Base-by-base conservation (phyloP, 2,113 vertebrate species). In the Indicator indicator region DNA sequence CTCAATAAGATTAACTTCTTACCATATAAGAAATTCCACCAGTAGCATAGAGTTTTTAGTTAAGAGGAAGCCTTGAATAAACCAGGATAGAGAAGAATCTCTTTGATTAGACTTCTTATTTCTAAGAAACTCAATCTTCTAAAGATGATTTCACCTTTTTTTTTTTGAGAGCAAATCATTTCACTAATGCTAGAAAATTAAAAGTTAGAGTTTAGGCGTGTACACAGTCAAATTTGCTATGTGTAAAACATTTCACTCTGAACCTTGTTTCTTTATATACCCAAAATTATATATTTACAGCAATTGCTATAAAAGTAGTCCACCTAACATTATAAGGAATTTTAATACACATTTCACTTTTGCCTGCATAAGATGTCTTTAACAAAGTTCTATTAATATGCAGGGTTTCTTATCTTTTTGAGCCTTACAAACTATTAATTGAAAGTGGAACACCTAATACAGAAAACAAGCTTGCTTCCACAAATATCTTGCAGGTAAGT, bases 1-100 rank as follows among this genome's bases (percentile, higher is more conserved):
- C 64, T 88, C 68, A 77, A 70, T 30, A 76, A 88, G 72, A 92
- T 88, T 90, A 93, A 90, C 30, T 83, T 78, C 67, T 68, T 90
- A 36, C 23, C n/a, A 16, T 21, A 38, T 30, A 27, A 93, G 60
- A 88, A 90, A 92, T 90, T 46, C n/a, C 36, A 74, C 30, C 50
- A 23, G 50, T 59, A 88, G 68, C 63, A 92, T 40, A 79, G 46
- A 88, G 59, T 8, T 90, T 85, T 77, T 5, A 58, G n/a, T 24
- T 33, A 92, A 38, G 3, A 76, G 19, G 36, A 79, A 85, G 71
- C 68, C 78, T 72, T 87, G 30, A 28, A 79, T 56, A 89, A 93
- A 82, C 48, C 24, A 56, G 85, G 44, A 84, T 13, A 68, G 8
- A 48, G 50, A 90, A 92, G 8, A 93, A 88, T 55, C n/a, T 38